A percentile compares a stretch with the other conserved stretches of the same genome.
These are phyloP conservation scores for Stegastes partitus DNA, from an alignment of 2,113 vertebrate species.

Conservation along the genomic window DNA sequence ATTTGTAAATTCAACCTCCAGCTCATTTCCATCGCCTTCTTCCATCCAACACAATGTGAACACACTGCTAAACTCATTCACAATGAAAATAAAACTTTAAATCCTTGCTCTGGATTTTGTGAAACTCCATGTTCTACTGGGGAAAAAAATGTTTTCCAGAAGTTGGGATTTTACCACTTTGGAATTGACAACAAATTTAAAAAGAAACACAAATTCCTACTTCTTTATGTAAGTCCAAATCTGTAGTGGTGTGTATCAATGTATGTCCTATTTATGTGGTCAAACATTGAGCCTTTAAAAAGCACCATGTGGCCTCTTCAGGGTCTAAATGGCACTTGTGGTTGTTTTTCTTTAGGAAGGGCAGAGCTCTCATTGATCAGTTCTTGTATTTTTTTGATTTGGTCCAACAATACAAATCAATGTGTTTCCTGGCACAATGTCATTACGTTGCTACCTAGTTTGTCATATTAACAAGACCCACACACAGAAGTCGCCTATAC, in stretches of 20 bases:
- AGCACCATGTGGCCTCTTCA: neutral
- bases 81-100: neutral
- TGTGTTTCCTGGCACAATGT: conserved; percentile 34
- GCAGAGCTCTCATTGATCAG: conserved; percentile 10
- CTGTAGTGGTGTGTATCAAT: neutral
- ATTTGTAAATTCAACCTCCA: too few species aligned
- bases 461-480: conserved; percentile 38
- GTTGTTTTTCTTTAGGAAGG: conserved; percentile 24
- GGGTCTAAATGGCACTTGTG: conserved; percentile 16
- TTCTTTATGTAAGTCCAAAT: neutral
- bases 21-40: too few species aligned
- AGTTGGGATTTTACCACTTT: too few species aligned
- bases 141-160: neutral
- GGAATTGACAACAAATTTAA: too few species aligned
- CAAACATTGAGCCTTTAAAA: neutral
- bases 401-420: conserved; percentile 24
- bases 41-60: too few species aligned
- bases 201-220: neutral
- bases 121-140: neutral
- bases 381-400: conserved; percentile 27
- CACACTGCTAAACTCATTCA: neutral
- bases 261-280: neutral
- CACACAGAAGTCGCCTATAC: conserved; percentile 24
- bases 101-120: neutral
- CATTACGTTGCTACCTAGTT: conserved; percentile 21